Evolutionary conservation across 2,113 vertebrate species (phyloP), one percentile per base, ranked within the genome.

Genomic region (Burhinus oedicnemus): DNA sequence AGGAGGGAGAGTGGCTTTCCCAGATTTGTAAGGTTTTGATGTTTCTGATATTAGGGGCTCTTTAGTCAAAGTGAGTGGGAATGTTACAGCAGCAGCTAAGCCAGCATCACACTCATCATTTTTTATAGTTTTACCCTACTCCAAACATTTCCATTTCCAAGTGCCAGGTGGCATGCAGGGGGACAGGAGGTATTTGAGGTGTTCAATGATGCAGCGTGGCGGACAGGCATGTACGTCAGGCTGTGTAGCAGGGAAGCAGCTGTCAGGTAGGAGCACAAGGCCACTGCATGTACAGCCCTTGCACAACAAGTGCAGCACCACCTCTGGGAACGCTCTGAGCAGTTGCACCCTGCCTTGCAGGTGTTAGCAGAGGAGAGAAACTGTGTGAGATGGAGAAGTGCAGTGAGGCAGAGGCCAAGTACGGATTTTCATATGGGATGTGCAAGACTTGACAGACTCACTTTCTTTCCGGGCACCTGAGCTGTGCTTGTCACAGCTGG

Each of bases 161-260:
- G 47, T 32, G 45, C 34, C 23, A 26, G 23, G 40, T 22, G 32
- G 5, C 8, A 1, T 10, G 13, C 6, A 9, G 65, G 21, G 58
- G 65, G 15, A 8, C 2, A 0, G 29, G 34, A 68, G 30, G 15
- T 34, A 22, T 74, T 38, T 19, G 60, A 61, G 45, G 52, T 0
- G 0, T 42, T 20, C n/a, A 57, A 49, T 0, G 0, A 30, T 6
- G 22, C 47, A 5, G 61, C 0, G 0, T 26, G 44, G 36, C 32
- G 69, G 65, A 34, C 2, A 5, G 27, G 38, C 0, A 3, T 1
- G 6, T 2, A 19, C 0, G 3, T 2, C 0, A 1, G 40, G 38
- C 57, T 0, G 0, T 12, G 34, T 1, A 14, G 65, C 17, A 21
- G n/a, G 32, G 32, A 60, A 17, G 58, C 18, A 66, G 75, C 55